These are phyloP conservation scores for Ia io DNA, from an alignment of 2,113 vertebrate species.

Conservation along the genomic window DNA sequence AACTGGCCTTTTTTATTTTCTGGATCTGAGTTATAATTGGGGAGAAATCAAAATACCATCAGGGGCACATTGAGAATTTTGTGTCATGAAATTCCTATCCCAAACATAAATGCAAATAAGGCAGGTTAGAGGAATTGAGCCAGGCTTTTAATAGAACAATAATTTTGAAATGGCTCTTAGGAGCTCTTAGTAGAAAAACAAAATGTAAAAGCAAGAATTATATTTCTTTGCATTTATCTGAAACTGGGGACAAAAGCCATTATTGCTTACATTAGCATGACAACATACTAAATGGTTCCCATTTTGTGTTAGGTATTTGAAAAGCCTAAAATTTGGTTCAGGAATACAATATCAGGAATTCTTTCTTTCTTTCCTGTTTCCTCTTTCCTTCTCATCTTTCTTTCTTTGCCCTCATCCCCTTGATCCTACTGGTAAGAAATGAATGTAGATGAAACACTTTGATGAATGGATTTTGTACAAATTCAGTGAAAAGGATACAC, in stretches of 20 bases:
- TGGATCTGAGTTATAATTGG: neutral
- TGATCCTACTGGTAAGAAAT: neutral
- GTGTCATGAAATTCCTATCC: neutral
- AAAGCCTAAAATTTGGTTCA: neutral
- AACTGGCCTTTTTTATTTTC: neutral
- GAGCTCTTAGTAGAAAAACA: neutral
- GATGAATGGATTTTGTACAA: slow-evolving; percentile 38
- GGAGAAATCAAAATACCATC: neutral
- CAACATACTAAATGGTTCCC: neutral
- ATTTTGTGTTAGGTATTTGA: slow-evolving; percentile 20
- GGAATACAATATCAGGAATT: neutral
- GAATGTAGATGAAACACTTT: neutral
- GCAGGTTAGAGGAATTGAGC: neutral
- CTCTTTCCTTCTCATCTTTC: neutral
- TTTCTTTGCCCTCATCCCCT: rapidly evolving
- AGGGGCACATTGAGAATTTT: neutral
- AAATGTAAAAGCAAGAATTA: neutral
- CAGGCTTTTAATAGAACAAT: neutral
- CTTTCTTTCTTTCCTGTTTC: neutral
- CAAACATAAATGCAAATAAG: neutral
- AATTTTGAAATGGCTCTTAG: slow-evolving; percentile 21
- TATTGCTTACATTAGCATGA: neutral
- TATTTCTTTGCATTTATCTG: slow-evolving; percentile 27
- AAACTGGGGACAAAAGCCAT: neutral
- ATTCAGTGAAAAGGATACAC: slow-evolving; percentile 50